A percentile compares a stretch with the other conserved stretches of the same genome.
These are phyloP conservation scores for Pocillopora damicornis DNA, from an alignment of 64 coral and sea anemone genomes.

Conservation along the genomic window DNA sequence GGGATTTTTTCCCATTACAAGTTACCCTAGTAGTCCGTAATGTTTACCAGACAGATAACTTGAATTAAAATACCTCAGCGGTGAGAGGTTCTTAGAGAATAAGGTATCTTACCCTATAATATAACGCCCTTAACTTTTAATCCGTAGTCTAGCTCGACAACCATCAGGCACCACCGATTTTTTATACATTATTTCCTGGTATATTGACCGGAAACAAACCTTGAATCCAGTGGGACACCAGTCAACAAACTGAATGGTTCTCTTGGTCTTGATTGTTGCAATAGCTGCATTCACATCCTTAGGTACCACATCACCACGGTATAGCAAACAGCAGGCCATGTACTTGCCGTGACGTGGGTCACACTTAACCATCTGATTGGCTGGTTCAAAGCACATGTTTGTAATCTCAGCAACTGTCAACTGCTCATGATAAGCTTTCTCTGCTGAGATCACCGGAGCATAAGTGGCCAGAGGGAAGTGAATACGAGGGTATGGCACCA, in stretches of 20 bases:
- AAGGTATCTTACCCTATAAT: too few species aligned
- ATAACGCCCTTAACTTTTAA: too few species aligned
- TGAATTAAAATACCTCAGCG: too few species aligned
- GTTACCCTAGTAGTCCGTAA: too few species aligned
- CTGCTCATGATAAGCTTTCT: constrained; percentile 32
- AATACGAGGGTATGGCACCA: constrained; percentile 27
- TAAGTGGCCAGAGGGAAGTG: constrained; percentile 38
- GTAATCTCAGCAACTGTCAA: constrained; percentile 28
- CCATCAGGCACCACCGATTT: too few species aligned
- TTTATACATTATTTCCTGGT: not conserved
- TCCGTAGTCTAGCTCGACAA: too few species aligned
- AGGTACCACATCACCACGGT: constrained; percentile 19
- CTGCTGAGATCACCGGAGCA: constrained; percentile 28
- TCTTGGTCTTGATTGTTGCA: constrained; percentile 33
- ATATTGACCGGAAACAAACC: not conserved
- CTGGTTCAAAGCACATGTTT: constrained; percentile 27
- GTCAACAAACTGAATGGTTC: constrained; percentile 40
- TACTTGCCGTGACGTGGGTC: constrained; percentile 35
- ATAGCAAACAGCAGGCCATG: constrained; percentile 33
- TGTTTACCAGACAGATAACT: too few species aligned
- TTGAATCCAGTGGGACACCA: constrained; percentile 33
- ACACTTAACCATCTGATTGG: constrained; percentile 37
- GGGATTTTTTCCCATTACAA: too few species aligned
- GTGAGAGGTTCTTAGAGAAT: too few species aligned
- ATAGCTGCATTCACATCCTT: constrained; percentile 40